Conservation (phyloP, 2,797 vertebrate genomes). For the Muscicapa striata region DNA sequence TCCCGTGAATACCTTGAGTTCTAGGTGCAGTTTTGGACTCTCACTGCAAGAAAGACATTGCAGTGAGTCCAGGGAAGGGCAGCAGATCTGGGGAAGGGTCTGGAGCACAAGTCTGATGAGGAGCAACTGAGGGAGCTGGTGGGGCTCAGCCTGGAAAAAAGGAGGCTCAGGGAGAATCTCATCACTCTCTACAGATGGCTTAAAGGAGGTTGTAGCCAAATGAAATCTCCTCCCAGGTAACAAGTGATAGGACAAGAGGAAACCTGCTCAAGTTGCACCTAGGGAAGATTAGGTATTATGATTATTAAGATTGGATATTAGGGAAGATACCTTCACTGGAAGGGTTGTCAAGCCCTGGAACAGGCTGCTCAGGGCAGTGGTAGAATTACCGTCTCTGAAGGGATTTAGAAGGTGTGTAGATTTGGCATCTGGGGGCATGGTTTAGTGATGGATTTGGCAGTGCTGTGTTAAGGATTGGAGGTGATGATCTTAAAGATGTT, state of each 20-base stretch:
- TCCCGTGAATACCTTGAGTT: neutral
- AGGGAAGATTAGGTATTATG: neutral
- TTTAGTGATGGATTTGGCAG: neutral
- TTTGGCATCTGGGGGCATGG: neutral
- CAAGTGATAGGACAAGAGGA: neutral
- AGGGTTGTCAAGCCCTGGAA: neutral
- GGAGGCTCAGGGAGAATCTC: neutral
- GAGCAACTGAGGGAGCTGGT: neutral
- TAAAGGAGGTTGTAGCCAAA: neutral
- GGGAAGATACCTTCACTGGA: neutral
- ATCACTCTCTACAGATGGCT: rapidly evolving
- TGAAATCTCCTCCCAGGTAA: neutral
- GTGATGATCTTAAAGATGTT: neutral
- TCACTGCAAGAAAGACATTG: rapidly evolving
- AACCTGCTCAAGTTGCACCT: neutral
- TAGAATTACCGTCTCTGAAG: neutral
- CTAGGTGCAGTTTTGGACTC: neutral
- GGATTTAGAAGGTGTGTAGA: neutral
- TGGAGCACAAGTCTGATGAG: neutral
- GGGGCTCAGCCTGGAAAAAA: neutral
- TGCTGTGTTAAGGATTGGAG: neutral
- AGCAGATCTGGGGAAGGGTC: neutral
- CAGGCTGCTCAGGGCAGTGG: neutral
- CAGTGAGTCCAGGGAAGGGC: neutral
- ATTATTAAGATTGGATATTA: neutral